Percentiles rank a stretch among this genome's conserved stretches.
Evolutionary conservation across 1,140 invertebrate genomes (phyloP).

Genomic region (Ylistrum balloti): DNA sequence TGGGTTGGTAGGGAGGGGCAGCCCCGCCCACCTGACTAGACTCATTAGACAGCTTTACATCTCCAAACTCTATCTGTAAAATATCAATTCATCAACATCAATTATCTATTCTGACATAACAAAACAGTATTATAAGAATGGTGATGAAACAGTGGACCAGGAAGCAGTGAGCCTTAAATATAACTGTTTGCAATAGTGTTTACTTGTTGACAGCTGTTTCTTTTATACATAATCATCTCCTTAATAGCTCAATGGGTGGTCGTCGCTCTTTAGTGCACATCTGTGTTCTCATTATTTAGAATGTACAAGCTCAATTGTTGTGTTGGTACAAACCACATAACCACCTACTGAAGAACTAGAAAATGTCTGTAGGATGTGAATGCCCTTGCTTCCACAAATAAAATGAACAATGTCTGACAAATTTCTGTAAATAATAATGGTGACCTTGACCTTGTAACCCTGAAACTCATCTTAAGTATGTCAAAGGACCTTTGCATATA

Average conservation of each 20-base stretch:
- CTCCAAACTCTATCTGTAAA: constrained; percentile 88
- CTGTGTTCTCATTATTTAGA: not conserved
- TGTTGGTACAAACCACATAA: not conserved
- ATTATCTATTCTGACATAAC: not conserved
- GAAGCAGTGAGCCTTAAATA: not conserved
- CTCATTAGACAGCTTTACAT: constrained; percentile 62
- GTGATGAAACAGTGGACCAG: not conserved
- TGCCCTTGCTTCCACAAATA: too few relatives aligned
- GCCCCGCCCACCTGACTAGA: constrained; percentile 49
- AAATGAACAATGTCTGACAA: too few relatives aligned
- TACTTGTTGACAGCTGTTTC: not conserved
- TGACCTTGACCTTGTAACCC: too few relatives aligned
- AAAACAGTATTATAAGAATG: not conserved
- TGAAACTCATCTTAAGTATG: too few relatives aligned
- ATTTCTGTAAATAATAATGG: too few relatives aligned
- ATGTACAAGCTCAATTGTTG: not conserved
- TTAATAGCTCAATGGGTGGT: not conserved
- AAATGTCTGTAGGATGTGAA: too few relatives aligned
- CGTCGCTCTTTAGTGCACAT: not conserved
- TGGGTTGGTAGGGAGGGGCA: constrained; percentile 71
- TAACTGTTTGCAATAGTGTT: not conserved
- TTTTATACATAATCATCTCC: not conserved
- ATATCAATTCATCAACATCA: not conserved
- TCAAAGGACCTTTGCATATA: too few relatives aligned
- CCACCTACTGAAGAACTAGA: not conserved